Base-by-base conservation (phyloP, 2,888 invertebrate species). In the Dusona sp. region DNA sequence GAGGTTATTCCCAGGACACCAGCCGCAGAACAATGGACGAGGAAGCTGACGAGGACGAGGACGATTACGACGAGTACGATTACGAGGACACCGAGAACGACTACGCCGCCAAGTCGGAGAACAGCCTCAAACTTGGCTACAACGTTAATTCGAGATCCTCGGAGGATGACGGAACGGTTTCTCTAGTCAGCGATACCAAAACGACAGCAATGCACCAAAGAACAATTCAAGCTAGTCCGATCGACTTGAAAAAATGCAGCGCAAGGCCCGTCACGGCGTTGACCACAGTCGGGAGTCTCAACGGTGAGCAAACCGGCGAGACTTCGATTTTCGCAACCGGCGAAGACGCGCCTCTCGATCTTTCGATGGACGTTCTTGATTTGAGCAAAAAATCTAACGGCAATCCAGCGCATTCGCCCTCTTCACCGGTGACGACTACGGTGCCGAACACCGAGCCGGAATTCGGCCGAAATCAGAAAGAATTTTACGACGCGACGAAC, bases 341-440 rank as follows among this genome's bases (percentile, higher is more conserved):
- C 42, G 93, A 93, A 25, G 94, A 94, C 86, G 93, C 95, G 36
- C 96, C 97, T 0, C 95, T 97, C 79, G 97, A 98, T 94, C 95
- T 97, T 38, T 96, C 96, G 80, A 97, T 97, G 94, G 97, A 97
- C 93, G 98, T 97, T 6, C 95, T 98, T 68, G 98, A 98, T 94
- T 95, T 98, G 87, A 98, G 98, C 92, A 97, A 97, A 92, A 98
- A 98, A 94, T 90, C 93, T 29, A 57, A 22, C 33, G 29, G 11
- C 29, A 45, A 45, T 19, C 36, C 13, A 2, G 22, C 29, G 7
- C 33, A 13, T 9, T 67, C 78, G 19, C 19, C 48, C 0, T 67
- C 79, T 7, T 42, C 79, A 19, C 42, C 61, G 11, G 9, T 45
- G 13, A 22, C 90, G 16, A 38, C 84, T 13, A 85, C 75, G 11